A percentile compares a stretch with the other conserved stretches of the same genome.
Conservation (phyloP, 2,888 invertebrate genomes). For the Fragum sueziense region DNA sequence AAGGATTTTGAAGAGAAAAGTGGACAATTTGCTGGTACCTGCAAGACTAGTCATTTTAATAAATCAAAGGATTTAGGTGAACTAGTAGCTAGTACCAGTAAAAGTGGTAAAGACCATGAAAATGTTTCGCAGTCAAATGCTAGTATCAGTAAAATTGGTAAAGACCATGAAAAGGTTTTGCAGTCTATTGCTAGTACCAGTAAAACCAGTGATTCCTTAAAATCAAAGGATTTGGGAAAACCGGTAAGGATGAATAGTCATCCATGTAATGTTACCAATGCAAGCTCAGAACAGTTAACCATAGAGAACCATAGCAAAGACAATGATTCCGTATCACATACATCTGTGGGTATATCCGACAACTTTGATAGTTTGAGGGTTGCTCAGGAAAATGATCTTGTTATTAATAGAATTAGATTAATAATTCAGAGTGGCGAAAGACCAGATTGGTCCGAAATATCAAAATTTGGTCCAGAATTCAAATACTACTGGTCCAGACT, state of each 20-base stretch:
- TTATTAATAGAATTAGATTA: not conserved
- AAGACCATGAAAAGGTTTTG: too few relatives aligned
- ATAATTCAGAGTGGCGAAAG: not conserved
- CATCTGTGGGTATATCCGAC: not conserved
- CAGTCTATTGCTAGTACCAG: too few relatives aligned
- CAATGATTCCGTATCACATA: not conserved
- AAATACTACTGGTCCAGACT: slow-evolving; percentile 47
- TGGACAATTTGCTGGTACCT: too few relatives aligned
- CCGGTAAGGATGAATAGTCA: not conserved
- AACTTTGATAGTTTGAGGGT: not conserved
- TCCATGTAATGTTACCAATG: not conserved
- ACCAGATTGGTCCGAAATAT: slow-evolving; percentile 33
- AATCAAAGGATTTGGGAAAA: not conserved
- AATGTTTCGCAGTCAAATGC: too few relatives aligned
- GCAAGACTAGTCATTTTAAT: too few relatives aligned
- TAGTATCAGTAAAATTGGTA: too few relatives aligned
- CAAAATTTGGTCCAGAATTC: slow-evolving; percentile 1
- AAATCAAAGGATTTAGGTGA: too few relatives aligned
- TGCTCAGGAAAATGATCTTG: not conserved
- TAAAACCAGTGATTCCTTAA: not conserved
- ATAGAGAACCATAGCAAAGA: not conserved
- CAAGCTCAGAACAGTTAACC: not conserved
- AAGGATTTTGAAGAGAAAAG: too few relatives aligned
- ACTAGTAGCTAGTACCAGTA: too few relatives aligned
- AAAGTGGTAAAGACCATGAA: too few relatives aligned